Percentiles rank a stretch among this genome's conserved stretches.
phyloP scores from a whole-genome alignment of 2,888 invertebrate genomes.

The Ametastegia equiseti region DNA sequence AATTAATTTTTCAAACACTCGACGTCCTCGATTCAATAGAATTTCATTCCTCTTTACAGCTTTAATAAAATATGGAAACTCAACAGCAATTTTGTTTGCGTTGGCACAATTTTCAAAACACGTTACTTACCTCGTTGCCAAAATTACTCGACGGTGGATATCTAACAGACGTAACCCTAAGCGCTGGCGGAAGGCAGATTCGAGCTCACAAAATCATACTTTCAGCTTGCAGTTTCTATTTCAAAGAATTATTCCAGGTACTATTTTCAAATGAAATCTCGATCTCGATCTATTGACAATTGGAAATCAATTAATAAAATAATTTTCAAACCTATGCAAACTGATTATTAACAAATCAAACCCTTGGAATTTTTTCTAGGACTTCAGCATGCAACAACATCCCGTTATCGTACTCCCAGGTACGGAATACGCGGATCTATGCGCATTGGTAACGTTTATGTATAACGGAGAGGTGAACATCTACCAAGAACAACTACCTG shows the following conservation, averaged over 20 bases:
- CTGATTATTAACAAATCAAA: neutral
- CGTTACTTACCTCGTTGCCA: slow-evolving; percentile 87
- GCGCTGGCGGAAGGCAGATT: slow-evolving; percentile 90
- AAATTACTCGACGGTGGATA: slow-evolving; percentile 88
- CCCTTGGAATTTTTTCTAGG: slow-evolving; percentile 76
- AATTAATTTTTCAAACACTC: neutral
- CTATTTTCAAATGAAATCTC: slow-evolving; percentile 49
- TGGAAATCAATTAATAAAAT: neutral
- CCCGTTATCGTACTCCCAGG: slow-evolving; percentile 86
- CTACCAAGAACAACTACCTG: slow-evolving; percentile 87
- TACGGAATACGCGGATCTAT: slow-evolving; percentile 84
- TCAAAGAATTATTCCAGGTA: slow-evolving; percentile 92
- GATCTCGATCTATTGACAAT: neutral
- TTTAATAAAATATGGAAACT: slow-evolving; percentile 77
- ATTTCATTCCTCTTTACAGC: neutral
- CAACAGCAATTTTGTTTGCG: slow-evolving; percentile 89
- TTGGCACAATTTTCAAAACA: slow-evolving; percentile 90
- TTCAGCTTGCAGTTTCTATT: slow-evolving; percentile 94
- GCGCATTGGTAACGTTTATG: slow-evolving; percentile 90
- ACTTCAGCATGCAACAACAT: slow-evolving; percentile 83
- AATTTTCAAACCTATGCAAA: neutral
- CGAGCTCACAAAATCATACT: slow-evolving; percentile 91
- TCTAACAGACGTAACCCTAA: slow-evolving; percentile 91
- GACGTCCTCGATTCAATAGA: neutral
- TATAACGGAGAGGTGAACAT: slow-evolving; percentile 93